Evolutionary conservation across 2,888 invertebrate genomes (phyloP).

Genomic region (Melinopterus prodromus): DNA sequence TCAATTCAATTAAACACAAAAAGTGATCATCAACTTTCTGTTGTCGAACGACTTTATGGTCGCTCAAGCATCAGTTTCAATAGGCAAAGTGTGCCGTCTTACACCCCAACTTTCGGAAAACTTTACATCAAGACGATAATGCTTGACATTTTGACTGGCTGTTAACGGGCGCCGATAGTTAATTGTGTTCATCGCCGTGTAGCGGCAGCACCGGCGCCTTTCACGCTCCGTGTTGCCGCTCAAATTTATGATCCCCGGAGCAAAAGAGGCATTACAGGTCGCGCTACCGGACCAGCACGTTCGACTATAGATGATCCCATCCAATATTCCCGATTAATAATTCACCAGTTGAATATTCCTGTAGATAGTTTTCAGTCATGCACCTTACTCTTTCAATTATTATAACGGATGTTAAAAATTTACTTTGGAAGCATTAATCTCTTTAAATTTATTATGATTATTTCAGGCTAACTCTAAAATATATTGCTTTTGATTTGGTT

Average conservation of each 20-base stretch:
- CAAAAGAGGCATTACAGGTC: not conserved
- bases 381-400: not conserved
- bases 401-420: not conserved
- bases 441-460: no score
- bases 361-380: not conserved
- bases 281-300: not conserved
- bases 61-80: not conserved
- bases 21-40: not conserved
- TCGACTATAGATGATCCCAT: not conserved
- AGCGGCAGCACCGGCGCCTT: not conserved
- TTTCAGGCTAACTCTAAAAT: no score
- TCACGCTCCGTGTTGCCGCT: not conserved
- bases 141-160: not conserved
- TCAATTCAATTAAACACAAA: not conserved
- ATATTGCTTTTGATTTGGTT: no score
- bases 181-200: slow-evolving; percentile 29
- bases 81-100: not conserved
- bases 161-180: slow-evolving; percentile 18
- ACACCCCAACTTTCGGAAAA: not conserved
- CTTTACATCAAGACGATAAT: not conserved
- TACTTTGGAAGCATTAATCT: no score
- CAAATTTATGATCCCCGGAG: slow-evolving; percentile 25
- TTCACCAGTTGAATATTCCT: not conserved
- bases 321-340: not conserved
- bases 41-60: not conserved